Evolutionary conservation across 2,113 vertebrate genomes (phyloP).

Genomic region (Oreotragus oreotragus): DNA sequence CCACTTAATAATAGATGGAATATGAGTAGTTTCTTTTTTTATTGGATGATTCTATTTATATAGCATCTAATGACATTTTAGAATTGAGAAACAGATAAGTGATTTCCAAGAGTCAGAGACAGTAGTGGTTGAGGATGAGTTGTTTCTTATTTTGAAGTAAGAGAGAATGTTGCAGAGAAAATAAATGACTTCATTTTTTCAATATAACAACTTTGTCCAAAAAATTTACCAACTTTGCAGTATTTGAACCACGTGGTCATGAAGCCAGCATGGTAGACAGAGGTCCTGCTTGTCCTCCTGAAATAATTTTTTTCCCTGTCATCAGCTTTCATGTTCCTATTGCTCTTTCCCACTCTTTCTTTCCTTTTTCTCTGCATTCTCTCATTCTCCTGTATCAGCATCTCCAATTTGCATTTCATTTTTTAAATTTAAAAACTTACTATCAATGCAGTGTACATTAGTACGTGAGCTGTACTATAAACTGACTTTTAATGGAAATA

Average conservation of each 20-base stretch:
- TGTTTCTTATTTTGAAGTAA: slow-evolving; percentile 29
- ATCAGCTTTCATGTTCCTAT: neutral
- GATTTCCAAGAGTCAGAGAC: neutral
- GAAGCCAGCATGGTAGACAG: too few species aligned
- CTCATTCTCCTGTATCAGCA: neutral
- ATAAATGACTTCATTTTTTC: neutral
- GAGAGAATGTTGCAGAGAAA: neutral
- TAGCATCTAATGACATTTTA: neutral
- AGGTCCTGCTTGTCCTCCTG: neutral
- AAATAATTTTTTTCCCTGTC: neutral
- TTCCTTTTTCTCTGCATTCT: neutral
- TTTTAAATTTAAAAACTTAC: neutral
- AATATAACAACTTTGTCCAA: neutral
- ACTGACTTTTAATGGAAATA: neutral
- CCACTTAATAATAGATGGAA: neutral
- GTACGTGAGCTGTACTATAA: neutral
- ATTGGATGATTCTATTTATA: neutral
- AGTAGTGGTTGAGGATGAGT: neutral
- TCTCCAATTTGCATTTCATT: neutral
- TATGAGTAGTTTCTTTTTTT: neutral
- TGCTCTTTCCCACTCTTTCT: neutral
- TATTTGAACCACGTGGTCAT: neutral
- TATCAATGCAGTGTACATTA: neutral
- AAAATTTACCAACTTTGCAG: neutral
- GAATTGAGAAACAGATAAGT: neutral